Conservation (phyloP, 1,140 invertebrate genomes). For the Drosophila kurseongensis region DNA sequence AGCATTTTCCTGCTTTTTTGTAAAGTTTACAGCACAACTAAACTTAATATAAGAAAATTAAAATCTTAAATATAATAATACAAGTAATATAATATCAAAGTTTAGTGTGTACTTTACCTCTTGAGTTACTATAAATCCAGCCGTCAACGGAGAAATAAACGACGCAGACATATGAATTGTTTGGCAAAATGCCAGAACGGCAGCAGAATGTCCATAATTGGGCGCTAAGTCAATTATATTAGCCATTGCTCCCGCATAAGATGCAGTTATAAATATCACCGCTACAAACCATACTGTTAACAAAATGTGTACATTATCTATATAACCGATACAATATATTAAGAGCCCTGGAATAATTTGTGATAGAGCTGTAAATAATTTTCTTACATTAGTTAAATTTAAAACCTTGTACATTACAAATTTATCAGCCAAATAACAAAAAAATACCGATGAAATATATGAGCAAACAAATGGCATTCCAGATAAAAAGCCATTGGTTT, state of each 20-base stretch:
- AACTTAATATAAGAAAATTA: too few species aligned
- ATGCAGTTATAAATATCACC: conserved; percentile 89
- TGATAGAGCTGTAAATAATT: conserved; percentile 89
- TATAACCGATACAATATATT: conserved; percentile 88
- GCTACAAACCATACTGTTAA: conserved; percentile 89
- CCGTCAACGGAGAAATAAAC: conserved; percentile 88
- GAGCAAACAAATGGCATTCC: conserved; percentile 89
- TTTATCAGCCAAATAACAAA: conserved; percentile 89
- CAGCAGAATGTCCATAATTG: conserved; percentile 88
- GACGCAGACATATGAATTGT: conserved; percentile 91
- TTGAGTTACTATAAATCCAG: conserved; percentile 86
- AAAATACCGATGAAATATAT: conserved; percentile 89
- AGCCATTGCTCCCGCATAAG: conserved; percentile 91
- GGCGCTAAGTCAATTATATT: conserved; percentile 91
- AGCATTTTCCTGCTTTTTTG: too few species aligned
- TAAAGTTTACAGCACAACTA: too few species aligned
- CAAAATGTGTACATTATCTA: conserved; percentile 87
- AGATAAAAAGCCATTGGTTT: conserved; percentile 89
- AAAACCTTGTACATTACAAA: conserved; percentile 87
- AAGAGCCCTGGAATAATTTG: conserved; percentile 90
- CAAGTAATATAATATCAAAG: background rate
- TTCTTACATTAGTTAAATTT: conserved; percentile 88
- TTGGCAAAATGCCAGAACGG: conserved; percentile 90
- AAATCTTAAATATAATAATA: too few species aligned
- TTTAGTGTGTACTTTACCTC: conserved; percentile 66